Base-by-base conservation (phyloP, 2,888 invertebrate genomes). In the Eurois occulta region DNA sequence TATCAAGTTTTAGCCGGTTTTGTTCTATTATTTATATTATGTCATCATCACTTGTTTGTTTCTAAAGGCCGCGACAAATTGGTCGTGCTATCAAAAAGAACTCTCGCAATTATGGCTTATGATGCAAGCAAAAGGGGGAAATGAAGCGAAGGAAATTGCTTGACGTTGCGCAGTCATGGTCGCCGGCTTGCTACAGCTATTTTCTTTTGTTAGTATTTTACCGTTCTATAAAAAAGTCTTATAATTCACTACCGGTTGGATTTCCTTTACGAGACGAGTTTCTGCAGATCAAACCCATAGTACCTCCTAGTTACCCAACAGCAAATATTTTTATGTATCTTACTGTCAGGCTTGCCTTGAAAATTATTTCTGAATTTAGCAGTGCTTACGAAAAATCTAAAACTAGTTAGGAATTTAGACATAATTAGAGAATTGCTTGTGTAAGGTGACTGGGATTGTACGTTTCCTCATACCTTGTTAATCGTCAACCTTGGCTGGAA, bases 81-180 rank as follows among this genome's bases (percentile, higher is more conserved):
- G 67, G 43, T 64, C 72, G 74, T 72, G 65, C 52, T 58, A 82
- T 86, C 69, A 83, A 86, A 75, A 75, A 72, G 78, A 32, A 64
- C 43, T 78, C 66, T 52, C 64, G 84, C 70, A 75, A 78, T 86
- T 75, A 64, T 71, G 66, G 46, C 65, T 52, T 77, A 77, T 78
- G 78, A 86, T 78, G 84, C 72, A 75, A 86, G 86, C 75, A 75
- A 65, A 77, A 84, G 70, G 78, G 74, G 86, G 84, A 84, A 84
- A 86, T 67, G 69, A 86, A 86, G 70, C 84, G 64, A 73, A 84
- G 75, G 75, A 86, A 84, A 84, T 86, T 75, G 69, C 72, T 83
- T 75, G 70, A 70, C 52, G 84, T 78, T 72, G 84, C 69, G 69
- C 78, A 55, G 84, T 86, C 87, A 86, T 78, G 87, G 84, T 46